These are phyloP conservation scores for Motacilla tschutschensis DNA, from an alignment of 2,113 vertebrate genomes.

Conservation along the genomic window DNA sequence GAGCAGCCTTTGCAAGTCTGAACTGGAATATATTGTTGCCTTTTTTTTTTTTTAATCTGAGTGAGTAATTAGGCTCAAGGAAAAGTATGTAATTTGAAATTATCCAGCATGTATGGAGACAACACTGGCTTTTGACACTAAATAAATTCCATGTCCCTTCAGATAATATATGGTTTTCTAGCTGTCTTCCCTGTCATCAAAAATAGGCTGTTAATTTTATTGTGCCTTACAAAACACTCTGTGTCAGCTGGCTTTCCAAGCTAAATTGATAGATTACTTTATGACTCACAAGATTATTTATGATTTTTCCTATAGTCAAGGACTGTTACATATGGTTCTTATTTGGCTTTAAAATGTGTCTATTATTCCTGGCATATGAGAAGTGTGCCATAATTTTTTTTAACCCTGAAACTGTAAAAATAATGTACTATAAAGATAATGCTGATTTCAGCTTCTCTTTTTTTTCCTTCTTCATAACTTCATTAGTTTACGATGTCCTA, in stretches of 20 bases:
- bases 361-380: conserved; percentile 1
- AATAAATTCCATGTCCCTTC: neutral
- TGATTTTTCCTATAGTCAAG: neutral
- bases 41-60: neutral
- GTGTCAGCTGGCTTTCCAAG: conserved; percentile 28
- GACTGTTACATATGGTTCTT: neutral
- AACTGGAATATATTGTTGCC: neutral
- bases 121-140: neutral
- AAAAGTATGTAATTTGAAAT: neutral
- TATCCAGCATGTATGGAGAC: neutral
- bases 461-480: neutral
- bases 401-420: conserved; percentile 19
- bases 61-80: neutral
- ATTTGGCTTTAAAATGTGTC: neutral
- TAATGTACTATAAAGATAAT: neutral
- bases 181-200: neutral
- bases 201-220: conserved; percentile 32
- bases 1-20: neutral
- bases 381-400: neutral
- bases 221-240: neutral
- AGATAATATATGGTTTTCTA: neutral
- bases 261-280: conserved; percentile 28
- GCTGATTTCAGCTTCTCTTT: neutral
- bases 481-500: neutral
- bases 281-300: conserved; percentile 38